phyloP scores from a whole-genome alignment of 92 coral and sea anemone species.

The Epizoanthus illoricatus region DNA sequence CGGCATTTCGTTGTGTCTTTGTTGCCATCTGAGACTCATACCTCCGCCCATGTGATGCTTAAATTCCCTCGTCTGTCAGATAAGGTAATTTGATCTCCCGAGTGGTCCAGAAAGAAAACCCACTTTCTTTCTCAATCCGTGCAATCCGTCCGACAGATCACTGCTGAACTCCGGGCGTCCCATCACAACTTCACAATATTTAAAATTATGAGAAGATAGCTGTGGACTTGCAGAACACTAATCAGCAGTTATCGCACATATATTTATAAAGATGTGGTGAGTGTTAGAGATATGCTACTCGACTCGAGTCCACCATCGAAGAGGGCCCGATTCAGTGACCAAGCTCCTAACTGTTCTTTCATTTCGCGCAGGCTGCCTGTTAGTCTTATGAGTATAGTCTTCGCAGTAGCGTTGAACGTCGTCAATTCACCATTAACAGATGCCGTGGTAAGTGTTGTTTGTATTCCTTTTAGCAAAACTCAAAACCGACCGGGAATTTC shows the following conservation, averaged over 20 bases:
- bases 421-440: slow-evolving; percentile 50
- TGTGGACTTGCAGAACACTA: not conserved
- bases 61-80: slow-evolving; percentile 60
- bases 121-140: slow-evolving; percentile 73
- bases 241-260: slow-evolving; percentile 18
- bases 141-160: slow-evolving; percentile 62
- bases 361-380: slow-evolving; percentile 49
- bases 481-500: not conserved
- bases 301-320: not conserved
- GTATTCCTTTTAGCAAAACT: not conserved
- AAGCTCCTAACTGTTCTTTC: not conserved
- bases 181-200: slow-evolving; percentile 29
- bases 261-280: slow-evolving; percentile 38
- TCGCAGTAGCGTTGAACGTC: slow-evolving; percentile 30
- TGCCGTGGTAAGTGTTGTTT: slow-evolving; percentile 52
- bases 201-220: slow-evolving; percentile 38
- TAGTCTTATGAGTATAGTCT: slow-evolving; percentile 42
- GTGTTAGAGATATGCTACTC: not conserved
- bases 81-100: slow-evolving; percentile 65
- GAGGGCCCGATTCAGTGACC: slow-evolving; percentile 1
- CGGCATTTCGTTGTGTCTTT: slow-evolving; percentile 14
- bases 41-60: slow-evolving; percentile 37
- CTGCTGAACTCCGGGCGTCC: slow-evolving; percentile 65
- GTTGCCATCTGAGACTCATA: slow-evolving; percentile 15
- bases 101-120: slow-evolving; percentile 66